Evolutionary conservation across 1,140 invertebrate genomes (phyloP).

Genomic region (Drosophila erecta): DNA sequence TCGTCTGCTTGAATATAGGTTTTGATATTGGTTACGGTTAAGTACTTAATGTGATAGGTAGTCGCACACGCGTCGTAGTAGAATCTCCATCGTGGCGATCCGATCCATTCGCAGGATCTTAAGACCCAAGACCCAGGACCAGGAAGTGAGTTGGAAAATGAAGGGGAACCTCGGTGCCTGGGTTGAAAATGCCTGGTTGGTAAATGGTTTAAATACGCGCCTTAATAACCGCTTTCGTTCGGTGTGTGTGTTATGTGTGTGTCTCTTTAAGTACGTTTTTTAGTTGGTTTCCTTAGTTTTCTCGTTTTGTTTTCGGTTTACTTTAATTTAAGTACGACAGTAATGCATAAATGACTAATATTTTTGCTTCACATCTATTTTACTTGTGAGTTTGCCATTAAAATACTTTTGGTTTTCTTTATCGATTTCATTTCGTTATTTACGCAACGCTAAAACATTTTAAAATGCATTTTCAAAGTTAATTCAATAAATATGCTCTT

Average conservation of each 20-base stretch:
- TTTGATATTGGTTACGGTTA: conserved; percentile 54
- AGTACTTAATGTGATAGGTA: conserved; percentile 50
- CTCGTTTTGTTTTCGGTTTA: conserved; percentile 38
- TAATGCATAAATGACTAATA: conserved; percentile 77
- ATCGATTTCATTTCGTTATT: conserved; percentile 45
- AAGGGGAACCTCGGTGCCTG: conserved; percentile 15
- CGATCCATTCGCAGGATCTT: neutral
- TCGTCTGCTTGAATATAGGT: conserved; percentile 62
- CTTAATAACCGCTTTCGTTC: conserved; percentile 31
- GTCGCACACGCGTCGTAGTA: conserved; percentile 38
- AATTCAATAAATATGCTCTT: conserved; percentile 64
- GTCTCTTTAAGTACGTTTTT: conserved; percentile 43
- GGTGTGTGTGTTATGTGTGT: conserved; percentile 3
- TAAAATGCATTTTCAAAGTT: conserved; percentile 82
- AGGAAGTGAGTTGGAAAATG: conserved; percentile 21
- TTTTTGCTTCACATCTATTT: conserved; percentile 59
- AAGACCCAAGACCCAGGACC: neutral
- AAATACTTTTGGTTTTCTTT: conserved; percentile 61
- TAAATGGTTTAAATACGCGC: conserved; percentile 23
- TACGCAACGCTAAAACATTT: conserved; percentile 78
- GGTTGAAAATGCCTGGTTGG: neutral
- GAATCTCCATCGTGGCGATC: conserved; percentile 17
- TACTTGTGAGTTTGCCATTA: conserved; percentile 57
- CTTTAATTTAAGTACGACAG: conserved; percentile 76
- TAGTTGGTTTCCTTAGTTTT: conserved; percentile 30